These are phyloP conservation scores for Homalodisca vitripennis DNA, from an alignment of 1,140 invertebrate genomes.

Conservation along the genomic window DNA sequence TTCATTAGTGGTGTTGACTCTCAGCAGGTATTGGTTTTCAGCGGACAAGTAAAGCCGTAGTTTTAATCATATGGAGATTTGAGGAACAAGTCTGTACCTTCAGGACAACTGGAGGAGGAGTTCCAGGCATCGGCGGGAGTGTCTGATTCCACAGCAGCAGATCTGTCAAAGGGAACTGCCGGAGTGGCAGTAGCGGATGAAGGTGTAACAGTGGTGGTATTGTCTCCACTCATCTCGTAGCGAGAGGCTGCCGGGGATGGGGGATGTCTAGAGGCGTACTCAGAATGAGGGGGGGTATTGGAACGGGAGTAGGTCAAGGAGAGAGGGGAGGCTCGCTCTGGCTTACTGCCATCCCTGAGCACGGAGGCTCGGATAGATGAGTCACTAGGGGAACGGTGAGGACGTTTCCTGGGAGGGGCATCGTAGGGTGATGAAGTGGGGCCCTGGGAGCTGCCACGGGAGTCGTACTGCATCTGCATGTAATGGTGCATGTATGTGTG, in stretches of 20 bases:
- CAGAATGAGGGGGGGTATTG: conserved; percentile 18
- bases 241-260: conserved; percentile 45
- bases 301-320: conserved; percentile 25
- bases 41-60: background rate
- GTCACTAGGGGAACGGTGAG: conserved; percentile 51
- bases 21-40: too few species aligned
- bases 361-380: conserved; percentile 58
- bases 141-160: conserved; percentile 46
- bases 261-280: conserved; percentile 37
- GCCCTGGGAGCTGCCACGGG: conserved; percentile 29
- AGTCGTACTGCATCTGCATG: conserved; percentile 40
- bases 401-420: conserved; percentile 48
- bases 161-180: conserved; percentile 45
- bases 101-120: conserved; percentile 49
- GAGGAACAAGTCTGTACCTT: too few species aligned
- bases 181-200: conserved; percentile 38
- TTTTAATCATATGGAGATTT: conserved; percentile 27
- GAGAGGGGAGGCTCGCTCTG: conserved; percentile 26
- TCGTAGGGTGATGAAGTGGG: conserved; percentile 45
- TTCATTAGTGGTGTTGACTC: too few species aligned
- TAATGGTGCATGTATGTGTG: conserved; percentile 46
- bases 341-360: conserved; percentile 57
- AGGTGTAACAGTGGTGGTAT: conserved; percentile 18
- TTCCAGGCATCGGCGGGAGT: conserved; percentile 44
- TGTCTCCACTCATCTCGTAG: conserved; percentile 2